Conservation (phyloP, 2,113 vertebrate genomes). For the Megaleporinus macrocephalus region DNA sequence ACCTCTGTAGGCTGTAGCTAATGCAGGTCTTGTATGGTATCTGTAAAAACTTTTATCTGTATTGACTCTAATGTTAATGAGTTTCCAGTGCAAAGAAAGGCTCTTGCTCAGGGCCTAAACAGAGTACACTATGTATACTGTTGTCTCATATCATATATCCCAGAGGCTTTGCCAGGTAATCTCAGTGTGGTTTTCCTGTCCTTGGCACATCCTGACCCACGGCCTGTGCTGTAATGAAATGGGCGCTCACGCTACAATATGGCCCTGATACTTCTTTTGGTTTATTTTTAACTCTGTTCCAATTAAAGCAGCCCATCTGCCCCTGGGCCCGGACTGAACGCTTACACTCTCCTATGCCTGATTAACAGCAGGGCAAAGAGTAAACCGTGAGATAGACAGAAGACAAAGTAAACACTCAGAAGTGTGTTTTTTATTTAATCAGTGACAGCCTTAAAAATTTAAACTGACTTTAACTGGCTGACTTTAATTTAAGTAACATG, state of each 20-base stretch:
- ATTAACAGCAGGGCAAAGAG: slow-evolving; percentile 47
- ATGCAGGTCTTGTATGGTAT: neutral
- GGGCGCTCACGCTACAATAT: slow-evolving; percentile 51
- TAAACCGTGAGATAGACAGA: slow-evolving; percentile 40
- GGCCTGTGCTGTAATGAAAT: slow-evolving; percentile 41
- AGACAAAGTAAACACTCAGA: slow-evolving; percentile 29
- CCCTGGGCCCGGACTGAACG: slow-evolving; percentile 48
- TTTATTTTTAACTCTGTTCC: slow-evolving; percentile 65
- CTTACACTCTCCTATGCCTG: slow-evolving; percentile 48
- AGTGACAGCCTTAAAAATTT: neutral
- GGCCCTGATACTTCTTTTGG: slow-evolving; percentile 56
- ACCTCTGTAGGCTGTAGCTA: no score
- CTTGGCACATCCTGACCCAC: slow-evolving; percentile 46
- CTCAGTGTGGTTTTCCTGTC: slow-evolving; percentile 23
- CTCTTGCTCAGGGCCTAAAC: no score
- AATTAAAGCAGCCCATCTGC: slow-evolving; percentile 62
- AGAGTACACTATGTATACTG: no score
- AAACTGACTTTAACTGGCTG: no score
- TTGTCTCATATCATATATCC: neutral
- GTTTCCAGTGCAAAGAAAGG: no score
- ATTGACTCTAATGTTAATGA: no score
- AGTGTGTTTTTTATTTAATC: neutral
- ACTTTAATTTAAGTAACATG: no score
- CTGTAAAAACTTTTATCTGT: no score
- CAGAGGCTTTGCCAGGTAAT: slow-evolving; percentile 8